Base-by-base conservation (phyloP, 2,113 vertebrate genomes). In the Microtus richardsoni region DNA sequence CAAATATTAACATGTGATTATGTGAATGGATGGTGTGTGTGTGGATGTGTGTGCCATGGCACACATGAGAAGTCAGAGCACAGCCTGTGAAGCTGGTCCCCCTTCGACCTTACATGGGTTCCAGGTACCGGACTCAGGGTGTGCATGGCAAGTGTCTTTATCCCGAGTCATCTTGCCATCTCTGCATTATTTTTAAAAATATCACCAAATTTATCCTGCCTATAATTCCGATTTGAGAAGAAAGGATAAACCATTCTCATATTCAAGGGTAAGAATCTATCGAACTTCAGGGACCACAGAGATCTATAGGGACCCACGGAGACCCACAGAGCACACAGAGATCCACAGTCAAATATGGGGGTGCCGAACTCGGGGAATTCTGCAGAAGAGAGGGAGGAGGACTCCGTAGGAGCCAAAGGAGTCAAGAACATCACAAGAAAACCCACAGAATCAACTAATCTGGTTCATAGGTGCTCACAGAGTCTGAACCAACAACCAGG, bases 171-270 rank as follows among this genome's bases (percentile, higher is more conserved):
- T 66, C 62, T 64, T 26, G 10, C 28, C 41, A 14, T 11, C 30
- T 41, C 41, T 44, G 24, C 11, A 44, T 44, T 39, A 84, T 44
- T 19, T 84, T 64, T 44, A 39, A 83, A 62, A 62, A 83, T 41
- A 62, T 62, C 87, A 78, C 4, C 52, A 93, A 73, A 39, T 62
- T 87, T 54, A 87, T n/a, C 36, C 47, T 93, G 36, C 33, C 11
- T 83, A 78, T 52, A 86, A 88, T 16, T 95, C 87, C 89, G 44
- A 94, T 89, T 82, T 94, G 52, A 97, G 91, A 91, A 91, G 80
- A 66, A 93, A 44, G 33, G 58, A 22, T 73, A 74, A 91, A 82
- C 14, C 36, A 62, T 93, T 92, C 28, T 64, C 49, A 92, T 3
- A 90, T n/a, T 33, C 44, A 64, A 89, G 52, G 39, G 22, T 49